Evolutionary conservation across 2,797 vertebrate genomes (phyloP).

Genomic region (Melanotaenia parkinsoni): DNA sequence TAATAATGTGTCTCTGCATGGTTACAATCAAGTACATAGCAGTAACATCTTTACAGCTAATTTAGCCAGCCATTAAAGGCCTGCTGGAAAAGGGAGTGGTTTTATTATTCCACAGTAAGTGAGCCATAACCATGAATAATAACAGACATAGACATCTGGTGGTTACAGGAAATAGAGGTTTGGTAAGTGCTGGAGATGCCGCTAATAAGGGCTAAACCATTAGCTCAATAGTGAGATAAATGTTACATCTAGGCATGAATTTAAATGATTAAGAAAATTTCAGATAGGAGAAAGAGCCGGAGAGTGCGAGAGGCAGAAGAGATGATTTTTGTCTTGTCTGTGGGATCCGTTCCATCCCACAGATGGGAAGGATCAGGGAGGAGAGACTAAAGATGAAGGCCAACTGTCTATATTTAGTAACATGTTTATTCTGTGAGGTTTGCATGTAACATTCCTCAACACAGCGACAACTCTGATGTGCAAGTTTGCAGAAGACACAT

Average conservation of each 20-base stretch:
- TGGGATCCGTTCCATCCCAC: neutral
- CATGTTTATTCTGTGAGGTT: slow-evolving; percentile 44
- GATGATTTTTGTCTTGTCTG: neutral
- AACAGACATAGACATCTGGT: slow-evolving; percentile 9
- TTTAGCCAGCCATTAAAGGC: slow-evolving; percentile 51
- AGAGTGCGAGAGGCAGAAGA: neutral
- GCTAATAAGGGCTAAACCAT: slow-evolving; percentile 43
- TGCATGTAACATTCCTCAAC: slow-evolving; percentile 57
- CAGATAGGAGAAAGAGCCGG: neutral
- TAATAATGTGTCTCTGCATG: slow-evolving; percentile 20
- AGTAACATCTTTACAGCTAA: slow-evolving; percentile 54
- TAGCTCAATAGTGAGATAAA: slow-evolving; percentile 9
- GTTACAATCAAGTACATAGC: slow-evolving; percentile 28
- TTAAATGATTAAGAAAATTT: slow-evolving; percentile 33
- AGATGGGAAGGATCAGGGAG: slow-evolving; percentile 26
- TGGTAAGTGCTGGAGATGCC: slow-evolving; percentile 10
- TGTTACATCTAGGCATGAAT: neutral
- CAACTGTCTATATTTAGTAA: slow-evolving; percentile 41
- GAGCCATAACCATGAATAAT: slow-evolving; percentile 43
- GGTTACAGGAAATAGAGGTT: slow-evolving; percentile 35
- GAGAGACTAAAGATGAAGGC: slow-evolving; percentile 17
- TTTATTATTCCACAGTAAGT: slow-evolving; percentile 31
- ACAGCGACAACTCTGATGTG: slow-evolving; percentile 1
- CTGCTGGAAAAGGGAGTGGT: slow-evolving; percentile 49
- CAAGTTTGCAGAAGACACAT: neutral